Conservation (phyloP, 1,140 invertebrate genomes). For the Adoxophyes honmai region DNA sequence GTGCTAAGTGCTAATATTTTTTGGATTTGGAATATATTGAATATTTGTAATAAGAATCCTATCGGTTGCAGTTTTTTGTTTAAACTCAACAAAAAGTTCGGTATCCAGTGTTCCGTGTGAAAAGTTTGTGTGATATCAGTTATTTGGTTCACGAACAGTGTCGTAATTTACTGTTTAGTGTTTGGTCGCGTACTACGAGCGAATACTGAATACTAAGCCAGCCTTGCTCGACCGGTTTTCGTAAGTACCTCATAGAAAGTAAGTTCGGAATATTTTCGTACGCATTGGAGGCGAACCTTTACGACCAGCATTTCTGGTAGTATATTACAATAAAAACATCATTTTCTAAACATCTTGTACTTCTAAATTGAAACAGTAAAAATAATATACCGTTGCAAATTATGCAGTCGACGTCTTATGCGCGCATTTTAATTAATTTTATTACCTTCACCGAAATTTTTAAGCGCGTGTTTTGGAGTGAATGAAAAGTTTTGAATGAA, state of each 20-base stretch:
- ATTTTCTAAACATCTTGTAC: not conserved
- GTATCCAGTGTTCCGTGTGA: slow-evolving; percentile 9
- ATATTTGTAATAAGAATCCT: not conserved
- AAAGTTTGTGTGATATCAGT: slow-evolving; percentile 4
- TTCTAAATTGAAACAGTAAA: not conserved
- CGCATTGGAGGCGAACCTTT: too few relatives aligned
- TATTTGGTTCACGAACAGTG: slow-evolving; percentile 1
- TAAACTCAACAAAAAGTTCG: not conserved
- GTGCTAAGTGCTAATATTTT: not conserved
- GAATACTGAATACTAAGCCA: slow-evolving; percentile 5
- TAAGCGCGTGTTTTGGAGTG: not conserved
- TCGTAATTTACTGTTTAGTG: slow-evolving; percentile 1
- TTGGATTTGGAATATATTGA: not conserved
- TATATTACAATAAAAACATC: not conserved
- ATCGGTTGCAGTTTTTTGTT: not conserved
- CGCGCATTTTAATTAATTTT: not conserved
- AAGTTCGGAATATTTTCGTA: slow-evolving; percentile 18
- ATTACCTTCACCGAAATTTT: not conserved
- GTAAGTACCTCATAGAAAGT: slow-evolving; percentile 25
- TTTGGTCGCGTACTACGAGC: not conserved
- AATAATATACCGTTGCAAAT: not conserved
- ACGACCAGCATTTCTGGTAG: not conserved
- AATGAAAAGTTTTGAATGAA: slow-evolving; percentile 6
- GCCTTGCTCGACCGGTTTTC: slow-evolving; percentile 24
- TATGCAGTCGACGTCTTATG: not conserved